Conservation (phyloP, 2,113 vertebrate genomes). For the Gavialis gangeticus region DNA sequence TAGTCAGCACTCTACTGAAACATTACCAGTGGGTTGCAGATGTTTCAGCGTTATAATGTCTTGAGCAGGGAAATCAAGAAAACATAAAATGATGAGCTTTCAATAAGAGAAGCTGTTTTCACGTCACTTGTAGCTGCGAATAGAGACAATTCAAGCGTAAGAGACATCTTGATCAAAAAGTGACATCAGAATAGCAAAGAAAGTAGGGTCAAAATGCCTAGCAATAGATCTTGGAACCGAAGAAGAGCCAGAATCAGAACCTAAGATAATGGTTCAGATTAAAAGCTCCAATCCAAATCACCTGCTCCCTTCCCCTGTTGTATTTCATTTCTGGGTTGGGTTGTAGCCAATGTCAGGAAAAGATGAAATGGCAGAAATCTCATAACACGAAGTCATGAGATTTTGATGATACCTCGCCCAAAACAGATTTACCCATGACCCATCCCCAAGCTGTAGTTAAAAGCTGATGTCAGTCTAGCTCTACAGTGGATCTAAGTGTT, state of each 20-base stretch:
- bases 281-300: not conserved
- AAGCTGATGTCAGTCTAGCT: not conserved
- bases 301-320: too few relatives aligned
- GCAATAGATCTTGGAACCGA: not conserved
- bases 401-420: too few relatives aligned
- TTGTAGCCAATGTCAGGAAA: not conserved
- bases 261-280: not conserved
- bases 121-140: slow-evolving; percentile 28
- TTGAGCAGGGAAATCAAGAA: slow-evolving; percentile 19
- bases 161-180: not conserved
- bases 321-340: not conserved
- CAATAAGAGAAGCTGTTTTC: slow-evolving; percentile 20
- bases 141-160: slow-evolving; percentile 34
- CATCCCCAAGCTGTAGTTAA: not conserved
- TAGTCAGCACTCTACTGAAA: slow-evolving; percentile 5
- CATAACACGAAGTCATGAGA: not conserved
- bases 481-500: not conserved
- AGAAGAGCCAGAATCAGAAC: not conserved
- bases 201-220: not conserved
- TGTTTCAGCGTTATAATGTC: not conserved
- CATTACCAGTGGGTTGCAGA: not conserved
- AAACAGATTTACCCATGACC: not conserved
- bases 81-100: slow-evolving; percentile 41
- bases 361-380: not conserved
- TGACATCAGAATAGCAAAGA: slow-evolving; percentile 36